phyloP scores from a whole-genome alignment of 1,140 invertebrate genomes.

The Anastrepha ludens region DNA sequence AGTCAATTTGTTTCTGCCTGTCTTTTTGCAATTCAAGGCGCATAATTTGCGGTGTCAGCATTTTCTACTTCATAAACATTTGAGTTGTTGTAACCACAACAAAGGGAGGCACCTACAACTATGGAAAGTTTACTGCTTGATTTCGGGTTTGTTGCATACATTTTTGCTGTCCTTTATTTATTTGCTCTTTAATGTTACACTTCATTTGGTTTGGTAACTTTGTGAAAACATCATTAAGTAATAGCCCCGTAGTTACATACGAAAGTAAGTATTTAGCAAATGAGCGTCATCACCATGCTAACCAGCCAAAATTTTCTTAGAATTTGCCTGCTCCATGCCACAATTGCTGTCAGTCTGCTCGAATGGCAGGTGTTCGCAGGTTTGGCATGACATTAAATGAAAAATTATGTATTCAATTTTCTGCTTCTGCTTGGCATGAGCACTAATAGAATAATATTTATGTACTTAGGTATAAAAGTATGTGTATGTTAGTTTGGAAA shows the following conservation, averaged over 20 bases:
- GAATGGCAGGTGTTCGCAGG: neutral
- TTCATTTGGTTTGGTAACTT: conserved; percentile 46
- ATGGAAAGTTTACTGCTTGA: neutral
- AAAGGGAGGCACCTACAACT: neutral
- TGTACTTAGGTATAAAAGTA: neutral
- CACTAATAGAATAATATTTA: neutral
- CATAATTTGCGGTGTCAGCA: conserved; percentile 39
- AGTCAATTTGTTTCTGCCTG: neutral
- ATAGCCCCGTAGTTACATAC: neutral
- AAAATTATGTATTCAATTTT: neutral
- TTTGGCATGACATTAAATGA: neutral
- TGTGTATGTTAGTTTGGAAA: neutral
- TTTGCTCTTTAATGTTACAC: conserved; percentile 18
- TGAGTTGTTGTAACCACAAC: conserved; percentile 14
- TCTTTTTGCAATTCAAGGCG: neutral
- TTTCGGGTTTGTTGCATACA: neutral
- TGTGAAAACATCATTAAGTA: conserved; percentile 31
- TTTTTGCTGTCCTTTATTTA: conserved; percentile 17
- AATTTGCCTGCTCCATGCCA: neutral
- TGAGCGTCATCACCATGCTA: neutral
- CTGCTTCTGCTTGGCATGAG: neutral
- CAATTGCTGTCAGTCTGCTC: neutral
- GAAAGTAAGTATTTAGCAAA: conserved; percentile 23
- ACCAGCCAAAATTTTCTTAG: neutral
- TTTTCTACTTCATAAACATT: conserved; percentile 38